Evolutionary conservation across 2,888 invertebrate species (phyloP).

Genomic region (Piscicola geometra): DNA sequence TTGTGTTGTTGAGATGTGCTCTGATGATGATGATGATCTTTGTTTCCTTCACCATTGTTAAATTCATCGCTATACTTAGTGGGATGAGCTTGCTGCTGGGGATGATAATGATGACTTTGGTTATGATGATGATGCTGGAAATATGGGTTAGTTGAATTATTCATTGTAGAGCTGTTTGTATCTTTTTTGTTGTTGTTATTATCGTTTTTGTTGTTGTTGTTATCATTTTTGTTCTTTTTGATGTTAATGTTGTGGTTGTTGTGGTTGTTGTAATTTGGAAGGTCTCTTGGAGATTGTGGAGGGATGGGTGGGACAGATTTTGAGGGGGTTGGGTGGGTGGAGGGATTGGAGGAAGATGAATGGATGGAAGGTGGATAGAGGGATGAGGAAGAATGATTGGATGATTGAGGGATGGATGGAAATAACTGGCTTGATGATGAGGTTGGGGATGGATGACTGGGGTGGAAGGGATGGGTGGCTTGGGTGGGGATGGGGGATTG

Average conservation of each 20-base stretch:
- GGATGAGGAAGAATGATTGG: neutral
- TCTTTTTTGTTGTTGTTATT: slow-evolving; percentile 1
- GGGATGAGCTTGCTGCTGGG: neutral
- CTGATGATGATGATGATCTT: neutral
- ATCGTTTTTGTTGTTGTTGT: neutral
- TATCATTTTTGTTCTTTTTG: neutral
- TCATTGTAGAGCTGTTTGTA: neutral
- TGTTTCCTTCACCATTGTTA: neutral
- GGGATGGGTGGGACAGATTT: neutral
- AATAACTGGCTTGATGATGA: neutral
- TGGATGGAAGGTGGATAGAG: neutral
- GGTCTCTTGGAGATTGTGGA: neutral
- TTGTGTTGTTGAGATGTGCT: no score
- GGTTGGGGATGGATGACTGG: neutral
- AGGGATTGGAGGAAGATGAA: neutral
- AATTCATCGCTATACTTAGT: neutral
- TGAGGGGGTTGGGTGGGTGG: slow-evolving; percentile 7
- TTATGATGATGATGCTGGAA: neutral
- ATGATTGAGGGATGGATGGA: neutral
- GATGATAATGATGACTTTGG: neutral
- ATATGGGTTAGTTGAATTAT: no score
- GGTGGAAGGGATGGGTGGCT: neutral
- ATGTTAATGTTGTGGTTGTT: neutral
- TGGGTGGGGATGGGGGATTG: neutral
- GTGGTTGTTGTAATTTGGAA: neutral